Evolutionary conservation across 2,113 vertebrate species (phyloP).

Genomic region (Struthidea cinerea): DNA sequence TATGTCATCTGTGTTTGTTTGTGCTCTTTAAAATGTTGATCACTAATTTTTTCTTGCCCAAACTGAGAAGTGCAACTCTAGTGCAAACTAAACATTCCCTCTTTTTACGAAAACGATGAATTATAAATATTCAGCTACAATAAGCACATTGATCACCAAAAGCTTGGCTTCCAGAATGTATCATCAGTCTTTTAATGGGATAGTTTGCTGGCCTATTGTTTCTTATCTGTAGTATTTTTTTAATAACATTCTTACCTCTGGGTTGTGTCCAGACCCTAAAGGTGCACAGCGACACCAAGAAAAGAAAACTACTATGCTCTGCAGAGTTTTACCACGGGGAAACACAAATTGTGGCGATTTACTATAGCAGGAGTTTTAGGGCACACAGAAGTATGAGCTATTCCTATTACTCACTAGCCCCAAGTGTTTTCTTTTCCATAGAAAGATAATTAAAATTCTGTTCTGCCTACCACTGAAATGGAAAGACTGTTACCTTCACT

Average conservation of each 20-base stretch:
- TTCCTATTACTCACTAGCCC: background rate
- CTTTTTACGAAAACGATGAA: slow-evolving; percentile 38
- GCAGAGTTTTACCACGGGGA: background rate
- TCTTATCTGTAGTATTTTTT: background rate
- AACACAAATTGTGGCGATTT: background rate
- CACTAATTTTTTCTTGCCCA: background rate
- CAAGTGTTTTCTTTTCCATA: background rate
- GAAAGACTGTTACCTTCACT: background rate
- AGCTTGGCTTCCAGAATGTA: background rate
- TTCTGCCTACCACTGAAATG: background rate
- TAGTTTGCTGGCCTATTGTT: slow-evolving; percentile 14
- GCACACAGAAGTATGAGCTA: background rate
- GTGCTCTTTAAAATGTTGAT: slow-evolving; percentile 26
- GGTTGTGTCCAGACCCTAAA: background rate
- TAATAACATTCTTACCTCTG: background rate
- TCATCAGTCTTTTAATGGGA: background rate
- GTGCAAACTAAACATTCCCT: background rate
- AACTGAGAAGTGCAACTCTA: slow-evolving; percentile 29
- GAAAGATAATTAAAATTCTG: background rate
- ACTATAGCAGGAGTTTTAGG: background rate
- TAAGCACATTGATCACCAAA: slow-evolving; percentile 24
- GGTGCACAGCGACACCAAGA: background rate
- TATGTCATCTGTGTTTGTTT: slow-evolving; percentile 35
- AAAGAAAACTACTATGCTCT: background rate
- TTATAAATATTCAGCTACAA: slow-evolving; percentile 33